Evolutionary conservation across 2,113 vertebrate genomes (phyloP).

Genomic region (Chauna torquata): DNA sequence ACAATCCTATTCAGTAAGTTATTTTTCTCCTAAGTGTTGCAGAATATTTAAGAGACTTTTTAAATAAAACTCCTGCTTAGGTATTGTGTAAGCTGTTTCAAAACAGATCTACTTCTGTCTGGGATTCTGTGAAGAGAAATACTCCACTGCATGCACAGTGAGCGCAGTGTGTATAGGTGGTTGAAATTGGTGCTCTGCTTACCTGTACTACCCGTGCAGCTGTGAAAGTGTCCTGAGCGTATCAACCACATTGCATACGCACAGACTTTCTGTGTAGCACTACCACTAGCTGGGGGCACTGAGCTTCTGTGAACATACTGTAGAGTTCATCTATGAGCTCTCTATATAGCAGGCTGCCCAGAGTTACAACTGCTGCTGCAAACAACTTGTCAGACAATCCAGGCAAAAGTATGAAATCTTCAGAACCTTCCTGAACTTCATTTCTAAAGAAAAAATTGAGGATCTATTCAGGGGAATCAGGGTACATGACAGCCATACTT

Average conservation of each 20-base stretch:
- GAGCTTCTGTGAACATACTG: background rate
- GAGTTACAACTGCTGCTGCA: background rate
- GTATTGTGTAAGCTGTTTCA: background rate
- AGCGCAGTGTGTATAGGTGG: background rate
- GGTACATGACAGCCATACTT: background rate
- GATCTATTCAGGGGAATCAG: background rate
- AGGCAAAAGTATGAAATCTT: background rate
- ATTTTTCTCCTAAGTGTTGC: background rate
- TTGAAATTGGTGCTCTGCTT: background rate
- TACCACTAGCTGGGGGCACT: background rate
- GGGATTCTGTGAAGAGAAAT: background rate
- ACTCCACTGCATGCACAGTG: background rate
- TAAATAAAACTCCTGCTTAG: background rate
- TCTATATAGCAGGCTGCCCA: background rate
- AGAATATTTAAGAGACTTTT: background rate
- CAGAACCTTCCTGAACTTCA: background rate
- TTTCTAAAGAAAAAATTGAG: background rate
- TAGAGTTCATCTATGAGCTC: accelerated
- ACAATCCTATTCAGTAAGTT: background rate
- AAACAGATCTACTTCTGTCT: background rate
- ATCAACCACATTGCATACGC: accelerated
- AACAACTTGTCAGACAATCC: too few relatives aligned
- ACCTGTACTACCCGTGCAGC: background rate
- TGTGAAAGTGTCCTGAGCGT: background rate
- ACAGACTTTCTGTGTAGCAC: background rate